phyloP scores from a whole-genome alignment of 2,797 vertebrate species.

The Thripadectes ignobilis region DNA sequence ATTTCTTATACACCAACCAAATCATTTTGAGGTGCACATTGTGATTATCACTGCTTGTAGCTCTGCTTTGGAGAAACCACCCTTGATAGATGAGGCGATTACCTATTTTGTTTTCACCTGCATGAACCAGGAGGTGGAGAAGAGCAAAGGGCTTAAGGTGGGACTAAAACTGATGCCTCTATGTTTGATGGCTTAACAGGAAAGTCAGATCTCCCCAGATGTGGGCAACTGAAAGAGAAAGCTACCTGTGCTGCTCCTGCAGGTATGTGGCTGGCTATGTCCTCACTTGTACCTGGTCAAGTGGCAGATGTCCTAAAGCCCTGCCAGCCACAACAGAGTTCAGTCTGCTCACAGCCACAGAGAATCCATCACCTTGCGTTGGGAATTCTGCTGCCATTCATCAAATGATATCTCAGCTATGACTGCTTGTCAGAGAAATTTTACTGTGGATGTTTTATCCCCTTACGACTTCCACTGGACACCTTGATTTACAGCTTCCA shows the following conservation, averaged over 20 bases:
- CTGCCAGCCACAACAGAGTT: background rate
- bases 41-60: background rate
- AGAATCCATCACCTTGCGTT: background rate
- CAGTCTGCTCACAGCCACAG: background rate
- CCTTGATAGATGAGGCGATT: background rate
- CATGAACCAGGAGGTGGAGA: background rate
- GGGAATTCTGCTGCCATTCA: conserved; percentile 15
- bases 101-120: background rate
- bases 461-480: background rate
- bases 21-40: background rate
- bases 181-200: background rate
- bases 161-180: background rate
- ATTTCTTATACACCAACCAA: background rate
- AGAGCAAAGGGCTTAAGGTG: background rate
- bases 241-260: background rate
- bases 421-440: conserved; percentile 62
- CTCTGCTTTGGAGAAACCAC: background rate
- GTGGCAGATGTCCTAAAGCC: background rate
- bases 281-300: background rate
- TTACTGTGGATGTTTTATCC: conserved; percentile 44
- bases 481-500: conserved; percentile 47
- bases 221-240: background rate
- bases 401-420: conserved; percentile 55
- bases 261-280: fast-evolving
- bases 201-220: background rate